Conservation (phyloP, 2,113 vertebrate species). For the Galeopterus variegatus region DNA sequence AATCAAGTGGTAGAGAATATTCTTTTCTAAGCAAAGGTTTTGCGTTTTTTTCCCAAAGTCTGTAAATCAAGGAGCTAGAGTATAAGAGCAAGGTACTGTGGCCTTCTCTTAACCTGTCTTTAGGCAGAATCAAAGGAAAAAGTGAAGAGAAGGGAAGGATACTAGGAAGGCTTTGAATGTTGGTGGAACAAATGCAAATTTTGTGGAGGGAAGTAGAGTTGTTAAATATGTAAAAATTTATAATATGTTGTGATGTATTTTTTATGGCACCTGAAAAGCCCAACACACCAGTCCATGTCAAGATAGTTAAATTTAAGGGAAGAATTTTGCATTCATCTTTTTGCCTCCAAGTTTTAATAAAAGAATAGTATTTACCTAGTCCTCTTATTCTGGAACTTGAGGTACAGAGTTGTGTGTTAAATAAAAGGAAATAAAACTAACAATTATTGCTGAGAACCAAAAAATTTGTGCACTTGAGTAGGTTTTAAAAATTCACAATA, state of each 20-base stretch:
- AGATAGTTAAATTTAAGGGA: background rate
- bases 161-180: conserved; percentile 46
- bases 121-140: conserved; percentile 46
- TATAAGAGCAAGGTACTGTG: background rate
- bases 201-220: background rate
- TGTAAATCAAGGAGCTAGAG: background rate
- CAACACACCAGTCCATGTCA: background rate
- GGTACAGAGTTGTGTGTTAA: background rate
- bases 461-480: conserved; percentile 25
- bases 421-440: background rate
- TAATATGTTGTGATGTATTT: background rate
- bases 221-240: background rate
- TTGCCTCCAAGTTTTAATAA: background rate
- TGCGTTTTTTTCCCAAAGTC: background rate
- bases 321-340: conserved; percentile 31
- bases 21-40: conserved; percentile 14
- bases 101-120: background rate
- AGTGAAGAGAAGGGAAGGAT: background rate
- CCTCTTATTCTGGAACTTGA: conserved; percentile 4
- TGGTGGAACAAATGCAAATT: background rate
- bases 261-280: background rate
- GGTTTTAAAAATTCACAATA: conserved; percentile 52
- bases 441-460: conserved; percentile 24
- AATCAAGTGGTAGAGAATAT: background rate
- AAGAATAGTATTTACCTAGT: background rate